Base-by-base conservation (phyloP, 2,797 vertebrate genomes). In the Passerculus sandwichensis region DNA sequence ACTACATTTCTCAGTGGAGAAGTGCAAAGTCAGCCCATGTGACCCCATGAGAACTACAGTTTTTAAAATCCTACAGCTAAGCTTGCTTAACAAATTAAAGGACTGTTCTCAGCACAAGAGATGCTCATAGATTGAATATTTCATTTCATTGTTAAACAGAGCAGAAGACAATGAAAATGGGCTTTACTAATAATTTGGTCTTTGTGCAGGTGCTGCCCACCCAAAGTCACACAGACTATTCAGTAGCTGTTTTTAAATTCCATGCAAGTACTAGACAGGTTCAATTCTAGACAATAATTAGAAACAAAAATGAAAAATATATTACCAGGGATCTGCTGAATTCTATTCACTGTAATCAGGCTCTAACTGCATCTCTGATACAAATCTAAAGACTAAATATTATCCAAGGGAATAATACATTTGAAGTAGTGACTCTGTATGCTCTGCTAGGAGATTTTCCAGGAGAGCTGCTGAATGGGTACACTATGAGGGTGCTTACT, bases 21-120 rank as follows among this genome's bases (percentile, higher is more conserved):
- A 95, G 22, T 94, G 81, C 78, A 80, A 96, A 91, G 79, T 94
- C 74, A 91, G 75, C 70, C 81, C 40, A 57, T 10, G 42, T 69
- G 75, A 89, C 50, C 53, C 56, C 1, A 5, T 40, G 60, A 77
- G 48, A 91, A 53, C 34, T 67, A 51, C 45, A 73, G 13, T 23
- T 90, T 85, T 74, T 32, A 21, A 81, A 74, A 80, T 83, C 38
- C 15, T 89, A 21, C 12, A 5, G 30, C 67, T 74, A 67, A 61
- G 27, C 22, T 91, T 89, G 72, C 38, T 74, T 64, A 61, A 38
- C 36, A 93, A 72, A 71, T 79, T 54, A 57, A 76, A 87, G 32
- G 16, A 62, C 50, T 74, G 15, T 78, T 89, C 36, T 79, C 26
- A 61, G 51, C 47, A 75, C 42, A 73, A 73, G 21, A 65, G 30